Evolutionary conservation across 30 jellyfish, hydroid and myxozoan species (phyloP).

Genomic region (Aurelia coerulea): DNA sequence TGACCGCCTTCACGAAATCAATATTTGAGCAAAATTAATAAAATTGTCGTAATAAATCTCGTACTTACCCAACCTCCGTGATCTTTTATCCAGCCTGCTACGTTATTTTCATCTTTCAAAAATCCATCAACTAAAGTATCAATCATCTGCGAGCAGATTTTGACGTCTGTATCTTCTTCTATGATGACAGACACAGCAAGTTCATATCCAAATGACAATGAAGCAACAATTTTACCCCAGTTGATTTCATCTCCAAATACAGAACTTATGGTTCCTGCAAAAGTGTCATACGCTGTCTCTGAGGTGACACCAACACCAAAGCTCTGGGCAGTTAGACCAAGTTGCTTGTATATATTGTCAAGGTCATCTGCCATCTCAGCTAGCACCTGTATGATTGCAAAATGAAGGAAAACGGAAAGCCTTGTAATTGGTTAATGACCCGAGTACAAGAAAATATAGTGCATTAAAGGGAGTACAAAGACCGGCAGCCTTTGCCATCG

Average conservation of each 20-base stretch:
- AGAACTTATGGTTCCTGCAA: conserved; percentile 80
- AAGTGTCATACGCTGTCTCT: conserved; percentile 67
- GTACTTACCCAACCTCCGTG: conserved; percentile 96
- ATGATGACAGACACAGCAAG: conserved; percentile 77
- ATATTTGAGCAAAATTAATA: no score
- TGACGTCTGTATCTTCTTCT: conserved; percentile 20
- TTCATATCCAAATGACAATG: conserved; percentile 92
- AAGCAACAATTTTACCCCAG: conserved; percentile 95
- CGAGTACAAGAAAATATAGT: no score
- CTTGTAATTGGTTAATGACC: no score
- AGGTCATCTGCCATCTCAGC: no score
- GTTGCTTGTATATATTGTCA: background rate
- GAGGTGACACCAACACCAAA: conserved; percentile 57
- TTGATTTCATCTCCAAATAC: conserved; percentile 72
- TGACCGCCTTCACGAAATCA: no score
- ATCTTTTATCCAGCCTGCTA: conserved; percentile 68
- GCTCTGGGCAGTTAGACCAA: conserved; percentile 52
- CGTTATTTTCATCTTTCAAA: conserved; percentile 63
- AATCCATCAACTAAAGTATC: conserved; percentile 70
- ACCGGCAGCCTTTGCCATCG: no score
- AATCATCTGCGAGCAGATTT: conserved; percentile 57
- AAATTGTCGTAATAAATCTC: no score
- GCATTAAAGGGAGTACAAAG: no score
- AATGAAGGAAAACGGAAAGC: no score
- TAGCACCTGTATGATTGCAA: no score